phyloP scores from a whole-genome alignment of 2,797 vertebrate genomes.

The Sebastolobus altivelis region DNA sequence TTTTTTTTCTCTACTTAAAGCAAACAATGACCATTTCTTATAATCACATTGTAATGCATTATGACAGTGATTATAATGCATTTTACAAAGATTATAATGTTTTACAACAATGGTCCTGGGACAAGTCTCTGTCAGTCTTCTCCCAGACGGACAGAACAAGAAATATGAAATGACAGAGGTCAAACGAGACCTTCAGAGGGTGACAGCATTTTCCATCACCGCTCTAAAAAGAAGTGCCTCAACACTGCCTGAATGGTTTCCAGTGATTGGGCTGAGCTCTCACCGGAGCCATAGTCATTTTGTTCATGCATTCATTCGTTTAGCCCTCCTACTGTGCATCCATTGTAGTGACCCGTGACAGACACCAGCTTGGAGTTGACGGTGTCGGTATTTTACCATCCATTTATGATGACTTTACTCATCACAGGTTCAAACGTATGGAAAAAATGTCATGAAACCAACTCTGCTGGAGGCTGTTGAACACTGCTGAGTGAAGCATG shows the following conservation, averaged over 20 bases:
- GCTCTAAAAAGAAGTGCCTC: constrained; percentile 27
- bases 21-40: background rate
- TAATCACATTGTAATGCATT: too few relatives aligned
- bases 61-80: too few relatives aligned
- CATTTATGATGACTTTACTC: constrained; percentile 1
- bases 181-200: constrained; percentile 28
- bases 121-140: constrained; percentile 14
- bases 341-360: constrained; percentile 12
- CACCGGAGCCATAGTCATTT: constrained; percentile 4
- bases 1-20: background rate
- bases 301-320: constrained; percentile 10
- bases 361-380: background rate
- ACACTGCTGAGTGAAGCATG: background rate
- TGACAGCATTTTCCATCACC: constrained; percentile 43
- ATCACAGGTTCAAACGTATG: background rate
- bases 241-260: constrained; percentile 26
- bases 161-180: constrained; percentile 46
- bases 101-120: constrained; percentile 3
- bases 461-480: background rate
- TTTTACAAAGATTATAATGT: background rate
- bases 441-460: constrained; percentile 6
- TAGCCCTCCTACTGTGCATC: background rate
- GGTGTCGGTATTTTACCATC: background rate
- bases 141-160: constrained; percentile 23
- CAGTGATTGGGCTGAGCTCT: constrained; percentile 13